These are phyloP conservation scores for Anadara kagoshimensis DNA, from an alignment of 1,140 invertebrate genomes.

Conservation along the genomic window DNA sequence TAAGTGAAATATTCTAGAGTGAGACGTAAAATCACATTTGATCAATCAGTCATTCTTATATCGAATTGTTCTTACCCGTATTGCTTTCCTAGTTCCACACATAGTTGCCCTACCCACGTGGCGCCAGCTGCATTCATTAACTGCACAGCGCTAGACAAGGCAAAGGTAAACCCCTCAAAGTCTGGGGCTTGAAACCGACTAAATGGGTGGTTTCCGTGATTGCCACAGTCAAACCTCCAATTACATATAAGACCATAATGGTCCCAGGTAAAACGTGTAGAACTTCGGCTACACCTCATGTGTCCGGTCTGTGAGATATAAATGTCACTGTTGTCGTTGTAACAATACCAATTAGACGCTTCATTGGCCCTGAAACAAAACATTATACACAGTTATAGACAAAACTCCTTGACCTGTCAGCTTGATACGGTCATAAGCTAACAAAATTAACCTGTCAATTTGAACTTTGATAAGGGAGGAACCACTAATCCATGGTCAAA, in stretches of 20 bases:
- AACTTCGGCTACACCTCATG: background rate
- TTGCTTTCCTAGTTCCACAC: constrained; percentile 1
- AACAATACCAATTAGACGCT: background rate
- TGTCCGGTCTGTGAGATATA: constrained; percentile 1
- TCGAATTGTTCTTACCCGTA: background rate
- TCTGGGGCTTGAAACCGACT: background rate
- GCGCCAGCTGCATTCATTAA: background rate
- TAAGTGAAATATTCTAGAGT: no score
- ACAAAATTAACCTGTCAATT: no score
- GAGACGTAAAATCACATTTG: no score
- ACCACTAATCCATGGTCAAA: no score
- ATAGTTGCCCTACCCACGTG: background rate
- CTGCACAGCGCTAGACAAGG: background rate
- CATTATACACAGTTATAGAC: no score
- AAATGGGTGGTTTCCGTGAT: background rate
- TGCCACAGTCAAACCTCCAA: constrained; percentile 3
- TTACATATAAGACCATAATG: background rate
- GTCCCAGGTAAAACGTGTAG: background rate
- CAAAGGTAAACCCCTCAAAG: constrained; percentile 2
- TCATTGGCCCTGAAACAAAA: background rate
- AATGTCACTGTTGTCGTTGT: background rate
- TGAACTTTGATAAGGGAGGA: no score
- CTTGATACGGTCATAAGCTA: no score
- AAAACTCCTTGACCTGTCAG: no score
- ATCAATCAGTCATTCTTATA: no score